Conservation (phyloP, 92 coral and sea anemone species). For the Heteractis magnifica region DNA sequence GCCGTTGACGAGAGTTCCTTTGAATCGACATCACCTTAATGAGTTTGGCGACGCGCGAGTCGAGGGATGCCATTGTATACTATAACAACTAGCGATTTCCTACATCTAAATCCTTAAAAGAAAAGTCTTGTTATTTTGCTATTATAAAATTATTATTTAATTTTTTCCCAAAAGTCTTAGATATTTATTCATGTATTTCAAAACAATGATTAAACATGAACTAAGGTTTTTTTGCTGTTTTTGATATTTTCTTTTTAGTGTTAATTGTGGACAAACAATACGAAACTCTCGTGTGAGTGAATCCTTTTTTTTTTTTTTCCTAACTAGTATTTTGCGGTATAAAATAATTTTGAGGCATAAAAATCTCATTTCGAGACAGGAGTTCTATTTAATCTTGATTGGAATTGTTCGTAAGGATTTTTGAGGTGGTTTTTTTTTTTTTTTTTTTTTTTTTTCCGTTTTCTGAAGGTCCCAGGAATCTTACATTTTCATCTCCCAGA, state of each 20-base stretch:
- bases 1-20: not conserved
- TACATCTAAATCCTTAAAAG: not conserved
- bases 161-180: not conserved
- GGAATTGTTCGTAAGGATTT: not conserved
- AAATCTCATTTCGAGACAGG: too few relatives aligned
- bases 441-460: not conserved
- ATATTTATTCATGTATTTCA: not conserved
- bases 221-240: not conserved
- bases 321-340: too few relatives aligned
- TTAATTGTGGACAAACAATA: not conserved
- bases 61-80: not conserved
- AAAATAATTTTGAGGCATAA: too few relatives aligned
- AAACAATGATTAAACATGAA: not conserved
- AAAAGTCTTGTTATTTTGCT: not conserved
- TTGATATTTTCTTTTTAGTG: not conserved
- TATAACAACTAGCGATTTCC: not conserved
- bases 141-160: not conserved
- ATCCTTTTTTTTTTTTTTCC: not conserved
- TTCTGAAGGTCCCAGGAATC: too few relatives aligned
- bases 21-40: not conserved
- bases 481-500: not conserved
- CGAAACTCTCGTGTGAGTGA: not conserved
- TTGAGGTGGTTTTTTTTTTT: not conserved
- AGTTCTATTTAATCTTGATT: too few relatives aligned
- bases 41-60: not conserved